phyloP scores from a whole-genome alignment of 2,113 vertebrate genomes.

The Recurvirostra avosetta region DNA sequence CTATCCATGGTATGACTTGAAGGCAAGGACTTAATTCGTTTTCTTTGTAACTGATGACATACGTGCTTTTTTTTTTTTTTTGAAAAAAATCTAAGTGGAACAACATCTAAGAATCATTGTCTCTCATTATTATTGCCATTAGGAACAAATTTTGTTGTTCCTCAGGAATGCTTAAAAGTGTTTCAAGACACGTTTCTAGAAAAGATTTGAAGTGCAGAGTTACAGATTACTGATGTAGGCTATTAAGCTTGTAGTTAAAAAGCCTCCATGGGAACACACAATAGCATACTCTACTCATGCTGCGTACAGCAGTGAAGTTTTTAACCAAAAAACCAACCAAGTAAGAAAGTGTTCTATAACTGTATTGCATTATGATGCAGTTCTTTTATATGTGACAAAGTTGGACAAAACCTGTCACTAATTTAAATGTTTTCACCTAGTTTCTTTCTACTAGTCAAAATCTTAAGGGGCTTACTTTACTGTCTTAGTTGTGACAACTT shows the following conservation, averaged over 20 bases:
- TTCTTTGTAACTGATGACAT: not conserved
- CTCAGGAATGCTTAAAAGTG: not conserved
- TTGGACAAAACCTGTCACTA: not conserved
- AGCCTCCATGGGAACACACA: not conserved
- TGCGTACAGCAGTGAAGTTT: accelerated
- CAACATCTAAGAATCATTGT: not conserved
- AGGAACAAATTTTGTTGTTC: not conserved
- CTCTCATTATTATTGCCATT: not conserved
- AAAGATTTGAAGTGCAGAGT: not conserved
- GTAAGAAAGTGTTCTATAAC: not conserved
- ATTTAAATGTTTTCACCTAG: not conserved
- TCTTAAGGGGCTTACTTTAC: not conserved
- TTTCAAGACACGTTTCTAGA: not conserved
- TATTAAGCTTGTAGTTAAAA: not conserved
- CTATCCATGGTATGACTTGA: not conserved
- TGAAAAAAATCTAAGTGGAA: not conserved
- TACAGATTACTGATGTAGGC: not conserved
- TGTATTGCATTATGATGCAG: not conserved
- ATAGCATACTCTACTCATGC: not conserved
- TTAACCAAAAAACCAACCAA: not conserved
- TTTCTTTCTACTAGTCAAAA: not conserved
- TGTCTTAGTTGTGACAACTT: not conserved
- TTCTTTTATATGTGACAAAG: not conserved
- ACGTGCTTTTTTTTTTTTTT: accelerated
- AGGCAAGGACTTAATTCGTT: not conserved